A percentile compares a stretch with the other conserved stretches of the same genome.
Conservation (phyloP, 2,113 vertebrate species). For the Tyrannus savana region DNA sequence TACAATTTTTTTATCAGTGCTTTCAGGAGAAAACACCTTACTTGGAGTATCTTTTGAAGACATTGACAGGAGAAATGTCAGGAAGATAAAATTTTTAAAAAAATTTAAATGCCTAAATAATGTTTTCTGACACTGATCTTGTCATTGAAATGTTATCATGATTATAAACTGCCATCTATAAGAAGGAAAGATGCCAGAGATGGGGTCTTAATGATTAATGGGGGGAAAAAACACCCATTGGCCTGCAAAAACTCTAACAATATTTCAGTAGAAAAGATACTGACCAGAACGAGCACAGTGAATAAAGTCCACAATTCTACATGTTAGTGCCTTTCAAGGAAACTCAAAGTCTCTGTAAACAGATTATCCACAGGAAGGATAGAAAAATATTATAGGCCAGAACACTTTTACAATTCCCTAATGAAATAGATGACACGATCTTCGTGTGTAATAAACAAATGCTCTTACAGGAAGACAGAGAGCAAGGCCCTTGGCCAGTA, state of each 20-base stretch:
- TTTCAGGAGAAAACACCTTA: background rate
- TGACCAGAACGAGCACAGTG: background rate
- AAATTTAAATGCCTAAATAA: background rate
- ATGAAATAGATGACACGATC: background rate
- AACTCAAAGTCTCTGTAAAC: background rate
- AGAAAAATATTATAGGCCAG: background rate
- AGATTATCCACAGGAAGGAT: background rate
- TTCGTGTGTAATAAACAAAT: background rate
- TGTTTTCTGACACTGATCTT: background rate
- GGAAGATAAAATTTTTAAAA: background rate
- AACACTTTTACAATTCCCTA: background rate
- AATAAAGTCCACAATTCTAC: background rate
- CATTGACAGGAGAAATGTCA: background rate
- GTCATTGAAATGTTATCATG: background rate
- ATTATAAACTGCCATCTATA: background rate
- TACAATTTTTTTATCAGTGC: background rate
- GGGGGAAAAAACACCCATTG: accelerated
- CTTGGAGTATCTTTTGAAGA: background rate
- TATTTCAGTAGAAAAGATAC: background rate
- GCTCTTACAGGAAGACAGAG: background rate
- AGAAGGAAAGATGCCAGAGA: background rate
- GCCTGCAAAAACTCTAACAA: background rate
- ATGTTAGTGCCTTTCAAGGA: background rate
- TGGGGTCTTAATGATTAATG: background rate
- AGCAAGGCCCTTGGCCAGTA: background rate